These are phyloP conservation scores for Cecidostiba fungosa DNA, from an alignment of 2,888 invertebrate species.

Conservation along the genomic window DNA sequence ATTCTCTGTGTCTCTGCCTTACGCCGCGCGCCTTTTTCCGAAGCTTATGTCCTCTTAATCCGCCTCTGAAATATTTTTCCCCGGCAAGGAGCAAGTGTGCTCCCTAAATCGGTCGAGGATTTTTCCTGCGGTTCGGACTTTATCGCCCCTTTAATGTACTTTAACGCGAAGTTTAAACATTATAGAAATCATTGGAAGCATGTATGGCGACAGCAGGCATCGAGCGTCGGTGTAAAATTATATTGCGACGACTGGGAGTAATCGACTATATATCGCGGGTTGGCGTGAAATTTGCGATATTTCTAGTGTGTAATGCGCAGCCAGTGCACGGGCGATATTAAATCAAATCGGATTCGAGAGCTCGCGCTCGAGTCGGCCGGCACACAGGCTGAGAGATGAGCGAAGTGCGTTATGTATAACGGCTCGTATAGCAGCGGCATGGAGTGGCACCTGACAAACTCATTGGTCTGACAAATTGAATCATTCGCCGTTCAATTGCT, in stretches of 20 bases:
- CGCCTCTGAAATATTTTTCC: conserved; percentile 76
- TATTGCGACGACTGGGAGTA: conserved; percentile 57
- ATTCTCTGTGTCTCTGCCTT: conserved; percentile 59
- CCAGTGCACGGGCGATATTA: conserved; percentile 77
- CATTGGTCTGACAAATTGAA: conserved; percentile 80
- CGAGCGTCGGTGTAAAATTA: conserved; percentile 52
- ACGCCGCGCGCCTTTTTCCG: conserved; percentile 75
- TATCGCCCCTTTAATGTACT: conserved; percentile 17
- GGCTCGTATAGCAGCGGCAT: conserved; percentile 69
- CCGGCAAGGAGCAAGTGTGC: conserved; percentile 47
- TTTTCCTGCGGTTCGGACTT: conserved; percentile 62
- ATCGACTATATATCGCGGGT: conserved; percentile 65
- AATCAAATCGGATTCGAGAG: conserved; percentile 79
- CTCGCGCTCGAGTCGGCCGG: conserved; percentile 72
- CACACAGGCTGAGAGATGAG: conserved; percentile 28
- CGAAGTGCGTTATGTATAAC: conserved; percentile 58
- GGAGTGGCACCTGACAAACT: conserved; percentile 80
- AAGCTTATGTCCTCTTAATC: conserved; percentile 79
- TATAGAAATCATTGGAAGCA: neutral
- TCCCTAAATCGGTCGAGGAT: conserved; percentile 61
- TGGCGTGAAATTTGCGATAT: conserved; percentile 75
- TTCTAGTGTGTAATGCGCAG: conserved; percentile 77
- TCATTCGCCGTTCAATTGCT: conserved; percentile 80
- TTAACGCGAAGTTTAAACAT: neutral
- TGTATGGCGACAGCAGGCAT: neutral